Conservation (phyloP, 1,140 invertebrate genomes). For the Tetragonula clypearis region DNA sequence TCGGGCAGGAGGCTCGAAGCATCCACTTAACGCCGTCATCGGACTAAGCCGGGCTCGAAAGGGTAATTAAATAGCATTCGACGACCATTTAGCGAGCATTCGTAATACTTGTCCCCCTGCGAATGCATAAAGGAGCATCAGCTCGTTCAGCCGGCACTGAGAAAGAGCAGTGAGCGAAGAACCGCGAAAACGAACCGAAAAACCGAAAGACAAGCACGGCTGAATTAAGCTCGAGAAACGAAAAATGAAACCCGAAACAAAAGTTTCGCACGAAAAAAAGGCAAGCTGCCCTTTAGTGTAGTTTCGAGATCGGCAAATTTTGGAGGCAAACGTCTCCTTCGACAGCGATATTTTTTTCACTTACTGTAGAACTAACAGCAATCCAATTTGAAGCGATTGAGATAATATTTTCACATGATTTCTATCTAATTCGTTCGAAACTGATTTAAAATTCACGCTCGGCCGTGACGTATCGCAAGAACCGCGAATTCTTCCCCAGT, state of each 20-base stretch:
- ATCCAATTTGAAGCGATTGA: too few relatives aligned
- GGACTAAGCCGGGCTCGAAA: background rate
- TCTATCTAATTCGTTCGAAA: too few relatives aligned
- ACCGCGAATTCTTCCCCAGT: too few relatives aligned
- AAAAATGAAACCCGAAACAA: slow-evolving; percentile 3
- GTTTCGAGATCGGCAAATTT: too few relatives aligned
- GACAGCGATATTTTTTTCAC: background rate
- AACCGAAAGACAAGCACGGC: too few relatives aligned
- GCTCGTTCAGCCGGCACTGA: background rate
- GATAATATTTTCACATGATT: too few relatives aligned
- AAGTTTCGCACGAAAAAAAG: background rate
- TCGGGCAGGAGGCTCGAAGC: slow-evolving; percentile 9
- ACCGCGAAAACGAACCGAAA: too few relatives aligned
- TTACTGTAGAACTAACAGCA: too few relatives aligned
- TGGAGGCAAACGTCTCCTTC: background rate
- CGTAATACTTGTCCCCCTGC: slow-evolving; percentile 19
- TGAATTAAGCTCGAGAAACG: too few relatives aligned
- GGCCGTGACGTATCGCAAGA: background rate
- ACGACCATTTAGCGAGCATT: slow-evolving; percentile 14
- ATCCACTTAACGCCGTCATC: slow-evolving; percentile 21
- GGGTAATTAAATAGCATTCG: slow-evolving; percentile 37
- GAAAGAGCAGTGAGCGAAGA: too few relatives aligned
- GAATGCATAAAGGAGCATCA: slow-evolving; percentile 22
- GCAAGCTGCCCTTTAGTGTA: too few relatives aligned
- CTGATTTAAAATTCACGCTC: background rate